A percentile compares a stretch with the other conserved stretches of the same genome.
phyloP scores from a whole-genome alignment of 2,888 invertebrate species.

The Boloria selene region DNA sequence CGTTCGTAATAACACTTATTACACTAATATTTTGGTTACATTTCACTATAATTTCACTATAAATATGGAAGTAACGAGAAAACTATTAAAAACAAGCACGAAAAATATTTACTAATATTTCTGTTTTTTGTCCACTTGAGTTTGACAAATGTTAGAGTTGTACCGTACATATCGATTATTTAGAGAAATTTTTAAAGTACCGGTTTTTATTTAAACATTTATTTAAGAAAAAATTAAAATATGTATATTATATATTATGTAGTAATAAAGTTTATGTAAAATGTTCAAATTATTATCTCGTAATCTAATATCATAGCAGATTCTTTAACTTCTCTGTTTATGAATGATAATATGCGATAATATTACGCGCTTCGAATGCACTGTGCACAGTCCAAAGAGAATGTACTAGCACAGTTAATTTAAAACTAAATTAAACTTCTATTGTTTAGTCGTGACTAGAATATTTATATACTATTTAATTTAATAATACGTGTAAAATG shows the following conservation, averaged over 20 bases:
- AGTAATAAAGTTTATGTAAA: no score
- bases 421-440: no score
- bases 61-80: constrained; percentile 1
- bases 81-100: constrained; percentile 29
- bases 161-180: background rate
- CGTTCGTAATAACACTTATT: background rate
- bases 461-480: no score
- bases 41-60: background rate
- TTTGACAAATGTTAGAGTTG: constrained; percentile 33
- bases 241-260: background rate
- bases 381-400: no score
- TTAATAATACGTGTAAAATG: no score
- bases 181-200: background rate
- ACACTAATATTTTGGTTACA: background rate
- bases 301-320: no score
- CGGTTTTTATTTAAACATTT: background rate
- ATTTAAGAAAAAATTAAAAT: background rate
- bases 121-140: constrained; percentile 29
- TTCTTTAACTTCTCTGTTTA: no score
- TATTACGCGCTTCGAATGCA: no score
- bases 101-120: constrained; percentile 41
- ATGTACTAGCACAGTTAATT: no score
- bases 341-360: no score
- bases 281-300: no score
- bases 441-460: no score